Evolutionary conservation across 2,888 invertebrate genomes (phyloP).

Genomic region (Artemia sinica): DNA sequence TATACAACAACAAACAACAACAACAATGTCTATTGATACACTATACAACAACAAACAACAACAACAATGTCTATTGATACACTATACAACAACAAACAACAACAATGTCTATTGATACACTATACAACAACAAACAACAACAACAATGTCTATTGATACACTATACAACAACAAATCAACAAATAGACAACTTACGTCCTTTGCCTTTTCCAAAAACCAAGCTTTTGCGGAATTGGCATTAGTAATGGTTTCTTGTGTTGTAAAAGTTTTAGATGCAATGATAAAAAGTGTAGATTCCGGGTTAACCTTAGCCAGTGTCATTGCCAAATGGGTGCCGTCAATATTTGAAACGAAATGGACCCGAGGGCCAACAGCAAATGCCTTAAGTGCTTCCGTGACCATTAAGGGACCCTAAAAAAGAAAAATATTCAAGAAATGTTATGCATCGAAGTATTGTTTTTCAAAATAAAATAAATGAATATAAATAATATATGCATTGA

Average conservation of each 20-base stretch:
- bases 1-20: not conserved
- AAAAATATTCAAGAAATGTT: not conserved
- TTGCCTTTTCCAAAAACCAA: conserved; percentile 75
- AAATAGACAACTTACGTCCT: conserved; percentile 47
- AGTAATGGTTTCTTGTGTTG: conserved; percentile 96
- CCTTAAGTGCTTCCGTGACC: conserved; percentile 94
- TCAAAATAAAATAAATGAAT: no score
- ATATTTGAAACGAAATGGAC: conserved; percentile 96
- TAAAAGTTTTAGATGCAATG: conserved; percentile 97
- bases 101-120: no score
- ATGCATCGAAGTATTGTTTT: not conserved
- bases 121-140: no score
- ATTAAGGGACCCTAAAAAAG: conserved; percentile 67
- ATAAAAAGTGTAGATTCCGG: conserved; percentile 92
- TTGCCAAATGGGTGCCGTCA: conserved; percentile 93
- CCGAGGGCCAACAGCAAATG: conserved; percentile 66
- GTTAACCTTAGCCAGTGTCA: conserved; percentile 69
- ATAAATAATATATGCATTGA: no score
- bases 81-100: no score
- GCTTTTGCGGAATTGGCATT: conserved; percentile 94
- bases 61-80: no score
- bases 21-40: no score
- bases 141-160: no score
- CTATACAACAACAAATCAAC: not conserved
- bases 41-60: no score